Evolutionary conservation across 2,888 invertebrate genomes (phyloP).

Genomic region (Conomelus anceps): DNA sequence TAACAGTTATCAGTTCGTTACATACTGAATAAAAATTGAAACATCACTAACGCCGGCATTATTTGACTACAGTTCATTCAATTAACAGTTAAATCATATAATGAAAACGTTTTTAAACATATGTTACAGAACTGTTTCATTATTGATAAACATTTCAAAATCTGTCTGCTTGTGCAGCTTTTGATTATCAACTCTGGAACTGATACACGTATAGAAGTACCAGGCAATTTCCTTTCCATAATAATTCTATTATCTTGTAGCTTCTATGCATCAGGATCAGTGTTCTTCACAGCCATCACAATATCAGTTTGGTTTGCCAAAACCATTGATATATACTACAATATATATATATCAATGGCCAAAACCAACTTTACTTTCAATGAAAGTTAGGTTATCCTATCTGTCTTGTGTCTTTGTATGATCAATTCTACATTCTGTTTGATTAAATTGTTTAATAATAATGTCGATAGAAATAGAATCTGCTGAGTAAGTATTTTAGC

Average conservation of each 20-base stretch:
- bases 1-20: background rate
- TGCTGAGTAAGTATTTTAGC: slow-evolving; percentile 37
- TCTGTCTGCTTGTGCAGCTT: background rate
- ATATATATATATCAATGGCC: too few relatives aligned
- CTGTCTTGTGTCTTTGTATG: background rate
- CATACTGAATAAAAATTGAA: background rate
- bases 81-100: background rate
- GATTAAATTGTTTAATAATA: background rate
- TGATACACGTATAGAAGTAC: background rate
- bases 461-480: slow-evolving; percentile 55
- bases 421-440: background rate
- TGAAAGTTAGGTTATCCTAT: background rate
- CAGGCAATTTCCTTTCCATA: background rate
- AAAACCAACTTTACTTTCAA: background rate
- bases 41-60: background rate
- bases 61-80: background rate
- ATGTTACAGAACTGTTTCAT: background rate
- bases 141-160: background rate
- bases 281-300: background rate
- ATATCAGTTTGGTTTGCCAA: too few relatives aligned
- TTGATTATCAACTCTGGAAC: background rate
- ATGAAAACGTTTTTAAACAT: background rate
- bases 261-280: background rate
- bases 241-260: background rate
- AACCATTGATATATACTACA: too few relatives aligned